phyloP scores from a whole-genome alignment of 2,888 invertebrate species.

The Branchipolynoe longqiensis region DNA sequence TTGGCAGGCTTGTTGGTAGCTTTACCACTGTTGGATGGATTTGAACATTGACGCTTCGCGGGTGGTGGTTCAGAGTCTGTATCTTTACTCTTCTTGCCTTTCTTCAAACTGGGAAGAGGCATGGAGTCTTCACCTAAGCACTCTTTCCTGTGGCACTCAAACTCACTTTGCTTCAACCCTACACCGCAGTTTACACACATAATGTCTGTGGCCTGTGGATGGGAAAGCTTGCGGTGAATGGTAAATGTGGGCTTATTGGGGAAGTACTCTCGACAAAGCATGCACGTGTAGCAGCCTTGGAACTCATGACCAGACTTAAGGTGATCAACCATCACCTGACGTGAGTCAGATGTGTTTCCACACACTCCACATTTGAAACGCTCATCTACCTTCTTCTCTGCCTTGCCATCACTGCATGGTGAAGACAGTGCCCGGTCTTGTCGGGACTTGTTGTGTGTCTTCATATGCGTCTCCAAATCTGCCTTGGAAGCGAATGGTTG shows the following conservation, averaged over 20 bases:
- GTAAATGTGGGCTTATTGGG: slow-evolving; percentile 38
- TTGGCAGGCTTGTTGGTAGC: not conserved
- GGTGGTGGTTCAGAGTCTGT: not conserved
- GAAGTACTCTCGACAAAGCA: slow-evolving; percentile 46
- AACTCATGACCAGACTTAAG: slow-evolving; percentile 46
- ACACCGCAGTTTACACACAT: slow-evolving; percentile 10
- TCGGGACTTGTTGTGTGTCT: slow-evolving; percentile 26
- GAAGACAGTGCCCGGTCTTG: not conserved
- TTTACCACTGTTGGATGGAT: too few species aligned
- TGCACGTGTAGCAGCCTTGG: slow-evolving; percentile 41
- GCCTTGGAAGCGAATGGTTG: slow-evolving; percentile 7
- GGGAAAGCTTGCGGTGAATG: slow-evolving; percentile 48
- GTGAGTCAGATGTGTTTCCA: slow-evolving; percentile 27
- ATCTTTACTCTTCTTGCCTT: not conserved
- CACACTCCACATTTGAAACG: slow-evolving; percentile 51
- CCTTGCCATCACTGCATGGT: slow-evolving; percentile 12
- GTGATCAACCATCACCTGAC: slow-evolving; percentile 31
- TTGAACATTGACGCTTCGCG: slow-evolving; percentile 4
- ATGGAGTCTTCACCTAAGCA: not conserved
- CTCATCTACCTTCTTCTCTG: slow-evolving; percentile 14
- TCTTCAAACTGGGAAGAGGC: not conserved
- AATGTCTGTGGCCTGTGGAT: not conserved
- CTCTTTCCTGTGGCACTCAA: slow-evolving; percentile 30
- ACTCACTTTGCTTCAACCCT: slow-evolving; percentile 4
- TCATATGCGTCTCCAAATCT: slow-evolving; percentile 18